Conservation (phyloP, 2,113 vertebrate genomes). For the Chitala chitala region DNA sequence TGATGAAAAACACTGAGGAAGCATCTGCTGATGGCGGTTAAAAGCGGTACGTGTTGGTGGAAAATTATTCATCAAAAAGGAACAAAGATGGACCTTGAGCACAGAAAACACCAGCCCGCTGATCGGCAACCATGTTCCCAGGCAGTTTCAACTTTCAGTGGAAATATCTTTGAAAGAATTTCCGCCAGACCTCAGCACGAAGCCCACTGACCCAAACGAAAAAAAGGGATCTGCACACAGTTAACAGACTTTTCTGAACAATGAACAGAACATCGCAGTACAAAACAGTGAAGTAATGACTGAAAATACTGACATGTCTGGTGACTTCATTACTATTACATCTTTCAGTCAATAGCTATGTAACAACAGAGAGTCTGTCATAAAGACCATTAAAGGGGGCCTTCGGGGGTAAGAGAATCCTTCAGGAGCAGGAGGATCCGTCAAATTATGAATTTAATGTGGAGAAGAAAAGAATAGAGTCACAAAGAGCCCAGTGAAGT, state of each 20-base stretch:
- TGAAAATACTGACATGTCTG: constrained; percentile 27
- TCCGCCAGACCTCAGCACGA: constrained; percentile 40
- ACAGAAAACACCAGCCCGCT: constrained; percentile 45
- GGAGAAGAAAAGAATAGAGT: constrained; percentile 5
- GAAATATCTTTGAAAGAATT: constrained; percentile 45
- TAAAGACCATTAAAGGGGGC: constrained; percentile 11
- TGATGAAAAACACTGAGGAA: background rate
- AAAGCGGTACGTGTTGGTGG: background rate
- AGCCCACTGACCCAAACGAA: constrained; percentile 46
- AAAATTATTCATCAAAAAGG: constrained; percentile 34
- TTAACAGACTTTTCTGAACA: constrained; percentile 56
- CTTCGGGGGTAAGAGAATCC: constrained; percentile 32
- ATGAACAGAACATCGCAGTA: constrained; percentile 46
- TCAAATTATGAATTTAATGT: constrained; percentile 31
- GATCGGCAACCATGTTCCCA: constrained; percentile 41
- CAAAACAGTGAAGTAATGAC: constrained; percentile 55
- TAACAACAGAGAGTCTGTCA: constrained; percentile 22
- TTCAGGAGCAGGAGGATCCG: constrained; percentile 36
- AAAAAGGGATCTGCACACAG: constrained; percentile 19
- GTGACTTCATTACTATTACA: constrained; percentile 54
- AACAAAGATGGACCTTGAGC: constrained; percentile 23
- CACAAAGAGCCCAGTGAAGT: constrained; percentile 34
- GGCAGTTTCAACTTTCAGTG: constrained; percentile 38
- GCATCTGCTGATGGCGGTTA: background rate
- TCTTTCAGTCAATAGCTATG: constrained; percentile 36